Evolutionary conservation across 1,140 invertebrate genomes (phyloP).

Genomic region (Proales similis): DNA sequence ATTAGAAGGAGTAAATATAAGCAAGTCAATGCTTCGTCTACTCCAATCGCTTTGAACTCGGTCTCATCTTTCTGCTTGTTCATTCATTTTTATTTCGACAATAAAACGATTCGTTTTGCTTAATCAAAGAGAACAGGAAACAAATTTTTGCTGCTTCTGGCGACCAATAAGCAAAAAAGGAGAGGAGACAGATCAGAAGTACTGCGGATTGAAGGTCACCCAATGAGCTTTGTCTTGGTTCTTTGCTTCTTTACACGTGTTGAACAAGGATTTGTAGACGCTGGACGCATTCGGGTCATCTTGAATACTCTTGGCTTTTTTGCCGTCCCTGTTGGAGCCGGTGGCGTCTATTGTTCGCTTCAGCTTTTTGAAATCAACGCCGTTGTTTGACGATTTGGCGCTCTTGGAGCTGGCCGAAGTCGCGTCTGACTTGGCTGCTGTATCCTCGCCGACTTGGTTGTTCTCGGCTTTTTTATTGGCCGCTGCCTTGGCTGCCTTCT

Average conservation of each 20-base stretch:
- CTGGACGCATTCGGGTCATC: conserved; percentile 79
- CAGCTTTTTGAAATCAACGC: neutral
- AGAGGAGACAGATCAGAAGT: conserved; percentile 61
- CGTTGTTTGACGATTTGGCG: neutral
- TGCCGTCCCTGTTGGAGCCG: neutral
- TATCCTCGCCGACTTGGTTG: conserved; percentile 16
- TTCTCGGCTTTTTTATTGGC: conserved; percentile 39
- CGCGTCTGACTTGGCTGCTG: neutral
- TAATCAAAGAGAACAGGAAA: neutral
- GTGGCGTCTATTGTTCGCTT: neutral
- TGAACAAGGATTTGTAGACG: conserved; percentile 91
- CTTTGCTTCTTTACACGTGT: conserved; percentile 73
- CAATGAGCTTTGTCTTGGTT: conserved; percentile 83
- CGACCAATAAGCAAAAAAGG: conserved; percentile 18
- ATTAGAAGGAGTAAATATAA: conserved; percentile 43
- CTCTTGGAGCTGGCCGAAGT: neutral
- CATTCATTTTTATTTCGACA: neutral
- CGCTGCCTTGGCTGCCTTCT: conserved; percentile 39
- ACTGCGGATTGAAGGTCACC: conserved; percentile 94
- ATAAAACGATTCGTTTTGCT: neutral
- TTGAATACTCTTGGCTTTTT: conserved; percentile 42
- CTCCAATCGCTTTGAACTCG: conserved; percentile 37
- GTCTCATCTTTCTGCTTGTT: neutral
- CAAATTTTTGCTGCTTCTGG: neutral
- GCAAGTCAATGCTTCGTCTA: conserved; percentile 40